A percentile compares a stretch with the other conserved stretches of the same genome.
phyloP scores from a whole-genome alignment of 1,140 invertebrate species.

The Brevipalpus yothersi region DNA sequence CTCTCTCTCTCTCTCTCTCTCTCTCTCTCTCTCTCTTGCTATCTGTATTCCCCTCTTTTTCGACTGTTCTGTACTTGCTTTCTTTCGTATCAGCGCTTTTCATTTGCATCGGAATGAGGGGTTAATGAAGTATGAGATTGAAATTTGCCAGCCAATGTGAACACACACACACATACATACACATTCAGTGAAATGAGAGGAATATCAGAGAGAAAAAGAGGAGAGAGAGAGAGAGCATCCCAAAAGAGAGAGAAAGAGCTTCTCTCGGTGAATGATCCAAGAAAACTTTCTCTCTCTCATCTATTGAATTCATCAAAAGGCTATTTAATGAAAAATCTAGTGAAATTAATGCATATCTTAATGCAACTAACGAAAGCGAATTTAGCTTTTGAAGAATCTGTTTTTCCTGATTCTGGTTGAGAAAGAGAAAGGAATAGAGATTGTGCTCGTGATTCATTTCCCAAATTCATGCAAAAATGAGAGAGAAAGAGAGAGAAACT shows the following conservation, averaged over 20 bases:
- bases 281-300: background rate
- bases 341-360: background rate
- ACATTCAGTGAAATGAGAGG: background rate
- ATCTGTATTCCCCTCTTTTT: background rate
- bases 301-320: background rate
- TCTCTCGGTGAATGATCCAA: background rate
- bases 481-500: no score
- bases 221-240: background rate
- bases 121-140: slow-evolving; percentile 6
- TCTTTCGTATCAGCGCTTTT: slow-evolving; percentile 1
- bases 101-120: slow-evolving; percentile 4
- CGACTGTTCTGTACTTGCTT: background rate
- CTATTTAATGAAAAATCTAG: background rate
- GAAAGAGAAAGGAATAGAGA: no score
- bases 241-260: background rate
- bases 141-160: background rate
- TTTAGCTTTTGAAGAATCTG: slow-evolving; percentile 7
- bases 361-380: background rate
- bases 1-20: no score
- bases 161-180: no score
- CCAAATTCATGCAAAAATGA: no score
- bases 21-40: no score
- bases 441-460: no score
- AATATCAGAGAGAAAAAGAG: background rate
- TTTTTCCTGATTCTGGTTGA: no score